These are phyloP conservation scores for Xyrauchen texanus DNA, from an alignment of 2,113 vertebrate genomes.

Conservation along the genomic window DNA sequence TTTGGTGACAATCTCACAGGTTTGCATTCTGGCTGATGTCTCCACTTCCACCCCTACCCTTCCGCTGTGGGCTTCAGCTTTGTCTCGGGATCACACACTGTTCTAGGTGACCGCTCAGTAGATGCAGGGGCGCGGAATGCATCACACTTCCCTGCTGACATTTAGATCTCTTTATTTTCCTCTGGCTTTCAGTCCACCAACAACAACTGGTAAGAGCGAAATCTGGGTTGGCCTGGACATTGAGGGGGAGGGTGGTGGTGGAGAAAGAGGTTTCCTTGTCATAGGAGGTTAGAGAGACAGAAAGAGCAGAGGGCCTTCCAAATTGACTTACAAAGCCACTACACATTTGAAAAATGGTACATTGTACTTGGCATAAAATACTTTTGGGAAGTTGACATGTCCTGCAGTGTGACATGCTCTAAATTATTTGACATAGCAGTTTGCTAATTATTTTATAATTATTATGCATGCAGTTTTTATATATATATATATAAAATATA, in stretches of 20 bases:
- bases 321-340: no score
- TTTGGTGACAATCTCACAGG: constrained; percentile 91
- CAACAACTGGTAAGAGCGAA: constrained; percentile 69
- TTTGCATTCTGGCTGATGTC: constrained; percentile 92
- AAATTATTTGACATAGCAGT: no score
- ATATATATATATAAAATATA: no score
- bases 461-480: no score
- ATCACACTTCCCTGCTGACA: constrained; percentile 85
- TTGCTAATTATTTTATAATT: no score
- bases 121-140: constrained; percentile 87
- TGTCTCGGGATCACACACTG: constrained; percentile 94
- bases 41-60: constrained; percentile 86
- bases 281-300: neutral
- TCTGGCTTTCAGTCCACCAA: constrained; percentile 78
- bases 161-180: constrained; percentile 97
- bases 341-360: neutral
- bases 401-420: neutral
- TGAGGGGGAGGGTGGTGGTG: constrained; percentile 19
- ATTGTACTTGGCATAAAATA: neutral
- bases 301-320: neutral
- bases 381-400: no score
- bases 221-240: constrained; percentile 51
- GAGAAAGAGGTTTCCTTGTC: constrained; percentile 4
- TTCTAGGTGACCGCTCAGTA: constrained; percentile 93
- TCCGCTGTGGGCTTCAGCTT: constrained; percentile 82